Base-by-base conservation (phyloP, 2,888 invertebrate genomes). In the Andrena marginata region DNA sequence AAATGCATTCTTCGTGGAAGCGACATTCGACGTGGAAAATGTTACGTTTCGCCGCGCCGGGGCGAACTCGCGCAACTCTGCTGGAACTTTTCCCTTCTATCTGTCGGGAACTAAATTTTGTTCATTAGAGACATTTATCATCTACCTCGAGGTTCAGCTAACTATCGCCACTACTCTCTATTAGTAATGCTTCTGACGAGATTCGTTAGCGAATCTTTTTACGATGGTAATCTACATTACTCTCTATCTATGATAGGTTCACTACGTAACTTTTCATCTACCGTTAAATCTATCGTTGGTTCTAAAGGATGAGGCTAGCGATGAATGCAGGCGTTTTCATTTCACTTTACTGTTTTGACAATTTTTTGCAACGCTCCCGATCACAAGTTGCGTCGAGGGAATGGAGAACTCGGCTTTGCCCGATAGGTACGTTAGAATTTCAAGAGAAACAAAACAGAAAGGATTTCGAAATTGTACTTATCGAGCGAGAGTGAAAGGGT, bases 81-180 rank as follows among this genome's bases (percentile, higher is more conserved):
- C 33, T 33, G 64, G 35, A 62, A 71, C 31, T 48, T 42, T 69
- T 68, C 35, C 35, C 4, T 35, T 35, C 33, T 77, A 23, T 60
- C 49, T 72, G 71, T 60, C n/a, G 60, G 10, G n/a, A 71, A 79
- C 29, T 64, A 16, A 63, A 68, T 42, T 42, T 42, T 16, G 54
- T 63, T 75, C n/a, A 13, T 79, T 77, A 31, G 59, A 64, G 13
- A 42, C 64, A 49, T 33, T 70, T 35, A 56, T 33, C 33, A 23
- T 26, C 62, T 69, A 63, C 26, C 20, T 63, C 10, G 20, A n/a
- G 59, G 0, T 31, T 13, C 2, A 0, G 71, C 72, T 65, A 76
- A 59, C 63, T 78, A 78, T 68, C 48, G 31, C 16, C 20, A 54
- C 78, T 75, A 78, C 68, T 10, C 62, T 62, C 48, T 78, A 77